phyloP scores from a whole-genome alignment of 2,113 vertebrate species.

The Dasypus novemcinctus region DNA sequence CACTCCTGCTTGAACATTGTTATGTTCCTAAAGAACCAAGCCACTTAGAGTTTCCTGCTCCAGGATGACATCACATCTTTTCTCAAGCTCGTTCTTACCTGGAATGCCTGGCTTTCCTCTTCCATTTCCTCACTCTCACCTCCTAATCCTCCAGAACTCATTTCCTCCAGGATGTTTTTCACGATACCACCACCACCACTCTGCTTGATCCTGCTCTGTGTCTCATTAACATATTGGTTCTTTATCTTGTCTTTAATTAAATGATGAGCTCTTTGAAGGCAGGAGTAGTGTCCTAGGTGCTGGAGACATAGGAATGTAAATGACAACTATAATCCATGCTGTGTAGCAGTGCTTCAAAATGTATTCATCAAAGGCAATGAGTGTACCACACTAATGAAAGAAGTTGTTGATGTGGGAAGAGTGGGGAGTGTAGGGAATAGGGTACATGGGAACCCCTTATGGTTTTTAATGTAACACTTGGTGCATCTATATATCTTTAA shows the following conservation, averaged over 20 bases:
- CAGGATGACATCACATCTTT: background rate
- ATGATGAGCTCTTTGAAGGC: background rate
- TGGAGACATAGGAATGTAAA: background rate
- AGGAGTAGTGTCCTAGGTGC: background rate
- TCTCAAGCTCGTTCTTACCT: background rate
- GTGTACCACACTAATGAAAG: no score
- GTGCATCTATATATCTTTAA: no score
- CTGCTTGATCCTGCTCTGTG: background rate
- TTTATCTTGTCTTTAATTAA: background rate
- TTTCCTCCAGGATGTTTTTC: background rate
- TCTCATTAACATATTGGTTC: background rate
- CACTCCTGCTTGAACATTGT: background rate
- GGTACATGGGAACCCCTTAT: no score
- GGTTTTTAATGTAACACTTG: no score
- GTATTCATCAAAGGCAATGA: no score
- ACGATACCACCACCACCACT: background rate
- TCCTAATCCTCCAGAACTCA: background rate
- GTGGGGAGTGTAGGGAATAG: no score
- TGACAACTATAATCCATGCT: no score
- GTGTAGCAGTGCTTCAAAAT: no score
- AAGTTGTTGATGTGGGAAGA: no score
- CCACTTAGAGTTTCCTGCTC: background rate
- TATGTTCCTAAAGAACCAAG: background rate
- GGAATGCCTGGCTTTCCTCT: background rate
- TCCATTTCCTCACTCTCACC: background rate